These are phyloP conservation scores for Agrypnus murinus DNA, from an alignment of 2,888 invertebrate genomes.

Conservation along the genomic window DNA sequence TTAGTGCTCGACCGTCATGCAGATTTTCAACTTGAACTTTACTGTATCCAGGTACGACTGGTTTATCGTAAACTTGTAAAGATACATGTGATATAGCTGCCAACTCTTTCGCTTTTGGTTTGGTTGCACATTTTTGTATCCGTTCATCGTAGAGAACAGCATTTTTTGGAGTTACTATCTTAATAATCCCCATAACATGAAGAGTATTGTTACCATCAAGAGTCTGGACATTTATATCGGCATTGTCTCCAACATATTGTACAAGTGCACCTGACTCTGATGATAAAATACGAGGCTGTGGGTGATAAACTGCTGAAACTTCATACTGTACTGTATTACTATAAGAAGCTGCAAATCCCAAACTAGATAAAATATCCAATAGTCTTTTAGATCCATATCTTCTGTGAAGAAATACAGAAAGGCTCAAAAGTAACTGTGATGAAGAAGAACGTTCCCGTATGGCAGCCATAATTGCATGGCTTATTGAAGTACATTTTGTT, in stretches of 20 bases:
- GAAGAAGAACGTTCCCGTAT: constrained; percentile 58
- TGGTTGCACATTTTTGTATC: constrained; percentile 62
- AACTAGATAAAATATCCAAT: constrained; percentile 61
- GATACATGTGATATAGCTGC: constrained; percentile 55
- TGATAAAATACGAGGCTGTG: constrained; percentile 62
- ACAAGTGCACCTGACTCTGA: constrained; percentile 62
- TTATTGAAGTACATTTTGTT: constrained; percentile 64
- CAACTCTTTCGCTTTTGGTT: constrained; percentile 57
- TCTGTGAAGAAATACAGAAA: constrained; percentile 63
- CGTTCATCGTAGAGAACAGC: constrained; percentile 57
- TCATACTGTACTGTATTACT: no score
- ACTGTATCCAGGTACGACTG: constrained; percentile 52
- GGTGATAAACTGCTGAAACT: constrained; percentile 62
- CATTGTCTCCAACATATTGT: constrained; percentile 62
- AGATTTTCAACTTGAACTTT: constrained; percentile 54
- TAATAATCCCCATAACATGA: constrained; percentile 53
- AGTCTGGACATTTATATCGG: no score
- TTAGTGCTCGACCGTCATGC: constrained; percentile 43
- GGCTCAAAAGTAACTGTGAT: constrained; percentile 60
- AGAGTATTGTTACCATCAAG: constrained; percentile 53
- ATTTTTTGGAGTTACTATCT: constrained; percentile 51
- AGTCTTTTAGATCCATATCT: constrained; percentile 64
- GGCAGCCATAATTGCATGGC: constrained; percentile 64
- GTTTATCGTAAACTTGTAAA: constrained; percentile 53
- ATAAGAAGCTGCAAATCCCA: constrained; percentile 64